Conservation (phyloP, 2,113 vertebrate genomes). For the Hassar affinis region DNA sequence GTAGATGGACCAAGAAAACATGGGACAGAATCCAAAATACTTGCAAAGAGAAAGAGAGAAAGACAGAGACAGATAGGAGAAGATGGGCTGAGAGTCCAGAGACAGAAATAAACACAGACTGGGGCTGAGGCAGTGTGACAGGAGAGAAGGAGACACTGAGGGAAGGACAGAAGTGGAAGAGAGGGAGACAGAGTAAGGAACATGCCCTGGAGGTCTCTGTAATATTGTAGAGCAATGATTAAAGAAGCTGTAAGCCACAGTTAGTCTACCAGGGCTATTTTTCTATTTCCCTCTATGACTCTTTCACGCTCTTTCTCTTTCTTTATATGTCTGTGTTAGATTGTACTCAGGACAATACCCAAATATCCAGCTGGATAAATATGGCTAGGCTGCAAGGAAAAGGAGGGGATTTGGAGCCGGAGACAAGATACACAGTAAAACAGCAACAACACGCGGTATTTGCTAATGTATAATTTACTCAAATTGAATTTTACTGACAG, state of each 20-base stretch:
- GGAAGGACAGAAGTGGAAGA: background rate
- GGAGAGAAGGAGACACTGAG: background rate
- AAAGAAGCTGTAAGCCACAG: constrained; percentile 8
- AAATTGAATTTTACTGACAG: no score
- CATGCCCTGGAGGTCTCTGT: background rate
- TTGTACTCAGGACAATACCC: background rate
- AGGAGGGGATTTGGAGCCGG: background rate
- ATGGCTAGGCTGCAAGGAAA: background rate
- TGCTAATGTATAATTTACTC: no score
- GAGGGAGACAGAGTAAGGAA: background rate
- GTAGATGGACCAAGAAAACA: background rate
- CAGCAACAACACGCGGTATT: background rate
- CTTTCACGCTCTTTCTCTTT: background rate
- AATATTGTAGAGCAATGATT: constrained; percentile 12
- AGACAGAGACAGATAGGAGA: background rate
- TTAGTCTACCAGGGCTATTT: background rate
- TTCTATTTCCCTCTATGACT: constrained; percentile 2
- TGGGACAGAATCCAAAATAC: background rate
- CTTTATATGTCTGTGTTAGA: background rate
- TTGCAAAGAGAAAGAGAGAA: background rate
- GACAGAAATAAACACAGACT: background rate
- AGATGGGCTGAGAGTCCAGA: background rate
- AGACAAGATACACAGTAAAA: constrained; percentile 28
- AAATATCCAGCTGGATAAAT: background rate
- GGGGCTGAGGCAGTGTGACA: background rate